Evolutionary conservation across 2,888 invertebrate genomes (phyloP), one percentile per base, ranked within the genome.

Genomic region (Apeira syringaria): DNA sequence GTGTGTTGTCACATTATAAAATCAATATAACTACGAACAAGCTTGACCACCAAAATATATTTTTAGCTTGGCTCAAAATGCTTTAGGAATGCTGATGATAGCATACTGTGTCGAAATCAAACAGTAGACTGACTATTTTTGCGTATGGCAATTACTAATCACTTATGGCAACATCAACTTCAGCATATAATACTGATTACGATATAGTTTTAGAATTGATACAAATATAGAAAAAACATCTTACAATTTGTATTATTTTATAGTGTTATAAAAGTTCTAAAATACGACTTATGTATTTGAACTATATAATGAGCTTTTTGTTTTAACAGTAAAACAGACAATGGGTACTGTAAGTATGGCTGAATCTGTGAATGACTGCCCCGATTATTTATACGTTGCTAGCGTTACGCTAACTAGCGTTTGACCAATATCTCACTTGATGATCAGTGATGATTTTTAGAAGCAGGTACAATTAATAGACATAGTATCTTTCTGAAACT

Each of bases 61-160:
- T 30, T 37, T 55, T 54, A 66, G 64, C 60, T 70, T 64, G 65
- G 61, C 70, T 68, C 57, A 68, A 75, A 75, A 78, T 75, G 76
- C 76, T 66, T 59, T 31, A 70, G 78, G 75, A 78, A 79, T 79
- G 78, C 72, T 53, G 64, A 34, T 67, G 46, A 53, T 57, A 68
- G 70, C 70, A 72, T 61, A 56, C 31, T 38, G 60, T 63, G 68
- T 60, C 71, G 62, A 59, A 39, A 24, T 42, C 18, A 11, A 45
- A 56, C 37, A 58, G 59, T 53, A 53, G 54, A 54, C 65, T 68
- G 64, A 68, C 66, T 38, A 38, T n/a, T 31, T 39, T 43, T 44
- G 10, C 26, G 5, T 34, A 27, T 39, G 20, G 33, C 32, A 46
- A 32, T 29, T 4, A 12, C 7, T 11, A 25, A n/a, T n/a, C 17